Conservation (phyloP, 2,797 vertebrate species). For the Todus mexicanus region DNA sequence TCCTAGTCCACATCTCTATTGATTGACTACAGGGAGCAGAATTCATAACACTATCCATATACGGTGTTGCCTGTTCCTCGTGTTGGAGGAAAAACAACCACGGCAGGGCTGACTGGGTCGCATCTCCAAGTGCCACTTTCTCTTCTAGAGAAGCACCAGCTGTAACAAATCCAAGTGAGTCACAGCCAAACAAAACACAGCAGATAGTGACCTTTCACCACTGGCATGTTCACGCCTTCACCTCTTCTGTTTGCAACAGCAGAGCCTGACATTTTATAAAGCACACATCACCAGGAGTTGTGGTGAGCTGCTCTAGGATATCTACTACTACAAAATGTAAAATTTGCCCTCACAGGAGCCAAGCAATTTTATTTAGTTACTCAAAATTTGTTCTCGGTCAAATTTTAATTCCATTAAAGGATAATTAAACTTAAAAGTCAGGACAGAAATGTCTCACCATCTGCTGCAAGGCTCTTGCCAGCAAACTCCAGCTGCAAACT, state of each 20-base stretch:
- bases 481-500: not conserved
- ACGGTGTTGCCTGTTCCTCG: fast-evolving
- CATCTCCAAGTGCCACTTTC: not conserved
- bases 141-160: not conserved
- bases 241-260: not conserved
- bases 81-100: too few species aligned
- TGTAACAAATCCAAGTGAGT: not conserved
- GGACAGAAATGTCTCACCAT: not conserved
- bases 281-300: not conserved
- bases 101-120: not conserved
- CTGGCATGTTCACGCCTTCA: not conserved
- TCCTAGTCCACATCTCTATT: not conserved
- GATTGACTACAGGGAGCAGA: not conserved
- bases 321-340: not conserved
- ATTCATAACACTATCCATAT: not conserved
- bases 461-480: not conserved
- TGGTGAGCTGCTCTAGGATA: not conserved
- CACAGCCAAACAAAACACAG: not conserved
- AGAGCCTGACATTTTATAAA: not conserved
- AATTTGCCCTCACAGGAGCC: not conserved
- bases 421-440: not conserved
- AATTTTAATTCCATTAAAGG: not conserved
- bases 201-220: not conserved
- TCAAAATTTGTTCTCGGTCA: not conserved
- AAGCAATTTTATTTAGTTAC: not conserved